Evolutionary conservation across 2,113 vertebrate species (phyloP).

Genomic region (Gasterosteus nipponicus): DNA sequence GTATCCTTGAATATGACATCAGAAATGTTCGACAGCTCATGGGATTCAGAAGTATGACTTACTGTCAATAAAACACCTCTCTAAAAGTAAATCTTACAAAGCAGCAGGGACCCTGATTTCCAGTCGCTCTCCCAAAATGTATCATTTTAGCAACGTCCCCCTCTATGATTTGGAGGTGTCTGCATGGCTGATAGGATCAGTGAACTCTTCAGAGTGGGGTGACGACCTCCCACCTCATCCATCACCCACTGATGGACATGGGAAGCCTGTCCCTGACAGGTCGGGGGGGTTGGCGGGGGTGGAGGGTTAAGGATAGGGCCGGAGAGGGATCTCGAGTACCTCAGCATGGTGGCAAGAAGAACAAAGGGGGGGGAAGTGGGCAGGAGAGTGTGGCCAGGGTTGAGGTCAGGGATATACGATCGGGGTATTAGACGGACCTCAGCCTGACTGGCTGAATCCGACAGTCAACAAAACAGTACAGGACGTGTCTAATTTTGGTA

Average conservation of each 20-base stretch:
- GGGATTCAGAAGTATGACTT: neutral
- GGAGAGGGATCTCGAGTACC: conserved; percentile 39
- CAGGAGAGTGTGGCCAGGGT: conserved; percentile 52
- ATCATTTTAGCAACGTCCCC: conserved; percentile 56
- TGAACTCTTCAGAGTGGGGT: conserved; percentile 81
- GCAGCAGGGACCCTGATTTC: neutral
- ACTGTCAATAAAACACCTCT: conserved; percentile 7
- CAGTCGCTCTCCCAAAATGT: conserved; percentile 40
- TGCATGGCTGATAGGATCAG: conserved; percentile 78
- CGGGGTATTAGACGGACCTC: conserved; percentile 68
- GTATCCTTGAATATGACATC: neutral
- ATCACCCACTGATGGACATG: conserved; percentile 85
- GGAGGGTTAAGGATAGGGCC: conserved; percentile 63
- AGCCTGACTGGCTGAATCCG: conserved; percentile 47
- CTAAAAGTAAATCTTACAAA: conserved; percentile 28
- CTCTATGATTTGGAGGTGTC: conserved; percentile 70
- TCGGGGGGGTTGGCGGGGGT: conserved; percentile 45
- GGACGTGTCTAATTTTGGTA: conserved; percentile 5
- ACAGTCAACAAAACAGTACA: conserved; percentile 23
- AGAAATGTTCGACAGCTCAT: neutral
- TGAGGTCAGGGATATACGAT: conserved; percentile 69
- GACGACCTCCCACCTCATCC: conserved; percentile 85
- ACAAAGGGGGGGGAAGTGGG: conserved; percentile 12
- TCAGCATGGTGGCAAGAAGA: conserved; percentile 43
- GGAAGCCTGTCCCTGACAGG: conserved; percentile 83